phyloP scores from a whole-genome alignment of 2,113 vertebrate species.

The Nanorana parkeri region DNA sequence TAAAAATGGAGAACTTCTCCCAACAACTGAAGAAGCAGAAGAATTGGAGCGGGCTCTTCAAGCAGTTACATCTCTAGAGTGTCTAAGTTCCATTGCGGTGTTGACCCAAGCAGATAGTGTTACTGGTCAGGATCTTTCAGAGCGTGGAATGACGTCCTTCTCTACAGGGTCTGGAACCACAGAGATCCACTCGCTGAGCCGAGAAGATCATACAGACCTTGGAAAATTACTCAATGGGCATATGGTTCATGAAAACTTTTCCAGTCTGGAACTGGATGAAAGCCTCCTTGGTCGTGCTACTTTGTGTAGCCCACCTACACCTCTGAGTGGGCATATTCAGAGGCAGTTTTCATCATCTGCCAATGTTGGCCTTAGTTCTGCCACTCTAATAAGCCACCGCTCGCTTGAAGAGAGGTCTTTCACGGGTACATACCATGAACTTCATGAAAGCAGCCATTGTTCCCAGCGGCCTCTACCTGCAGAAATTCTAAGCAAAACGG shows the following conservation, averaged over 20 bases:
- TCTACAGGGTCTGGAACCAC: conserved; percentile 81
- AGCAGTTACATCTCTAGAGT: conserved; percentile 95
- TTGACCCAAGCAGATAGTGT: conserved; percentile 87
- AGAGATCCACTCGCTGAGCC: conserved; percentile 82
- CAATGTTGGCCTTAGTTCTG: conserved; percentile 82
- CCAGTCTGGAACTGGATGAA: conserved; percentile 92
- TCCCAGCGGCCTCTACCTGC: conserved; percentile 84
- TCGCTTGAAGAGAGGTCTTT: conserved; percentile 89
- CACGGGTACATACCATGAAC: conserved; percentile 82
- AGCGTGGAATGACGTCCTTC: conserved; percentile 88
- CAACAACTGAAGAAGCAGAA: conserved; percentile 97
- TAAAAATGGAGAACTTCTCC: conserved; percentile 96
- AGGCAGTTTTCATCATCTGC: conserved; percentile 78
- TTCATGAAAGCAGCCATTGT: conserved; percentile 82
- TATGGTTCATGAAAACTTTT: conserved; percentile 89
- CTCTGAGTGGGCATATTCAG: conserved; percentile 83
- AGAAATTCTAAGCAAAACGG: conserved; percentile 88
- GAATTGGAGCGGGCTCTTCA: conserved; percentile 95
- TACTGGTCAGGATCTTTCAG: conserved; percentile 80
- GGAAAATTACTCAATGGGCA: conserved; percentile 93
- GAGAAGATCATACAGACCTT: conserved; percentile 80
- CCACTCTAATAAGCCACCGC: conserved; percentile 85
- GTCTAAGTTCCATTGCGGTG: conserved; percentile 95
- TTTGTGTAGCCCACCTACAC: conserved; percentile 79
- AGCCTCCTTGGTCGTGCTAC: conserved; percentile 89